phyloP scores from a whole-genome alignment of 2,113 vertebrate genomes.

The Coturnix japonica region DNA sequence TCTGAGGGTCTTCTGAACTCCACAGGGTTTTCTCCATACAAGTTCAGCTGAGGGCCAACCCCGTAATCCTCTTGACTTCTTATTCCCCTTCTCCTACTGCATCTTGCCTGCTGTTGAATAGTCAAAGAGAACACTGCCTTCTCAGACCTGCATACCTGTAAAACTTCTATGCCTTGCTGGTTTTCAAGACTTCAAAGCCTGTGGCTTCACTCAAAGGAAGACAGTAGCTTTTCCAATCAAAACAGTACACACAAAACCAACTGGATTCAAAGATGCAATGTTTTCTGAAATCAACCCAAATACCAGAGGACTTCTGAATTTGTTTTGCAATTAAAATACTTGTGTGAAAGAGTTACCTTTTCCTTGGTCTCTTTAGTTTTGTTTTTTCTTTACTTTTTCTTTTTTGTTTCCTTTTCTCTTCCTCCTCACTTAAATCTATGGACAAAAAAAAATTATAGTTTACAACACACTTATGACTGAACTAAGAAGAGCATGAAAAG shows the following conservation, averaged over 20 bases:
- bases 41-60: not conserved
- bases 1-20: not conserved
- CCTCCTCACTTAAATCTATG: conserved; percentile 81
- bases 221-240: not conserved
- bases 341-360: conserved; percentile 79
- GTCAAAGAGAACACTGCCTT: not conserved
- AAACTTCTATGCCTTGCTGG: not conserved
- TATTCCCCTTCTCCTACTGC: not conserved
- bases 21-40: not conserved
- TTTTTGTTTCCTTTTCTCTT: conserved; percentile 84
- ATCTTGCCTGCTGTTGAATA: not conserved
- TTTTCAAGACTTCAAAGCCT: not conserved
- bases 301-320: not conserved
- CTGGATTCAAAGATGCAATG: not conserved
- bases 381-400: conserved; percentile 86
- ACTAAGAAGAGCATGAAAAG: not conserved
- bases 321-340: not conserved
- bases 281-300: not conserved
- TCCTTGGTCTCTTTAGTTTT: conserved; percentile 85
- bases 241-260: not conserved
- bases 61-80: not conserved
- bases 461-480: not conserved
- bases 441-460: conserved; percentile 19
- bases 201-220: not conserved
- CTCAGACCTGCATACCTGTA: not conserved